Base-by-base conservation (phyloP, 1,140 invertebrate genomes). In the Choristoneura fumiferana region DNA sequence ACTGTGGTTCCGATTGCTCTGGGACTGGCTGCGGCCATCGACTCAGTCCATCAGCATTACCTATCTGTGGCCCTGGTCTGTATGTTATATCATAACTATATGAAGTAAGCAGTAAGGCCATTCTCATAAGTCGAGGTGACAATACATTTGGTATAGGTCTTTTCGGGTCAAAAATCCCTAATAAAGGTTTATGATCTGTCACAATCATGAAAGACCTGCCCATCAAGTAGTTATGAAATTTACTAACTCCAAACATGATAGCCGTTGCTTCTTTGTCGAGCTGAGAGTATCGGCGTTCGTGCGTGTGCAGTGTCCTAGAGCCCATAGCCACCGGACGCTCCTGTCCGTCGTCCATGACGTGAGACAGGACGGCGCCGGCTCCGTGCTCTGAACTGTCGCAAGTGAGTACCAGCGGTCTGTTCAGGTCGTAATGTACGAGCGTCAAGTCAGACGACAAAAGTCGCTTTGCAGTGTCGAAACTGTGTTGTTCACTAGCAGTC, bases 151-250 rank as follows among this genome's bases (percentile, higher is more conserved):
- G 63, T 34, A 84, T 81, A 8, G 76, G 52, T 52, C 38, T 60
- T 54, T 81, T 76, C 1, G 70, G 60, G 4, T 80, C 75, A 62
- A 91, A 90, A 17, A 91, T 81, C 4, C 67, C 64, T 0, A 83
- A 13, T 5, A 92, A 62, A 1, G 89, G 90, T 59, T 89, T 82
- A 54, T 91, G 91, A 63, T 91, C 91, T 0, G 71, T 71, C 2
- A 63, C 37, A 29, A 74, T 64, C 1, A 15, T 43, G 43, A 74
- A 71, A 29, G 3, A 6, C 15, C 71, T 55, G 8, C 61, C 69
- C 35, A 57, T 62, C 6, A 73, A 9, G 69, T 84, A 92, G 33
- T 78, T 68, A 52, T 78, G 57, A 65, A 90, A 91, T 57, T 89
- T 78, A 53, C 75, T 61, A 10, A 89, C 72, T 0, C 78, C 86